Conservation (phyloP, 2,888 invertebrate genomes). For the Atethmia centrago region DNA sequence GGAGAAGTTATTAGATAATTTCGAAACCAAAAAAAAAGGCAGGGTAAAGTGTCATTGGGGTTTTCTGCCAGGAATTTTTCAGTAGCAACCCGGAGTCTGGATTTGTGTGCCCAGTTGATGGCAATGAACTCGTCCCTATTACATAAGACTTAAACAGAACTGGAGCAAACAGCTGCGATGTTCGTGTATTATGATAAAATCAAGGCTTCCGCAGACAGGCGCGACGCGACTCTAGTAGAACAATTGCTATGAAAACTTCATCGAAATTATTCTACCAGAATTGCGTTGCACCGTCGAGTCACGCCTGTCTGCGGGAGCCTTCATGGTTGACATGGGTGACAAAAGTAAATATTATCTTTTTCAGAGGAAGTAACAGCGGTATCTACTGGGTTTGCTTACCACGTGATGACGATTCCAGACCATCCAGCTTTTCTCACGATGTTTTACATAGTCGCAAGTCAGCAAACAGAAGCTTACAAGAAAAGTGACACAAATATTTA, state of each 20-base stretch:
- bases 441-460: neutral
- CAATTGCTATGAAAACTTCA: too few species aligned
- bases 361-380: neutral
- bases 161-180: neutral
- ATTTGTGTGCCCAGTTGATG: neutral
- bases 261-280: too few species aligned
- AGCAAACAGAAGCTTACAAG: neutral
- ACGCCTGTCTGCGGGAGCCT: too few species aligned
- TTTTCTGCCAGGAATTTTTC: neutral
- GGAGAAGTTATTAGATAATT: too few species aligned
- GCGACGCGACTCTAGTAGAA: too few species aligned
- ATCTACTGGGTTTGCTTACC: neutral
- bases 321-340: too few species aligned
- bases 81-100: neutral
- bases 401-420: too few species aligned
- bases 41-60: neutral
- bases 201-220: too few species aligned
- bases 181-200: neutral
- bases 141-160: too few species aligned
- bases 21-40: too few species aligned
- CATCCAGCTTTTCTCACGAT: neutral
- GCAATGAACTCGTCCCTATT: neutral
- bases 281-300: neutral
- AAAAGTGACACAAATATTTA: neutral
- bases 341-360: neutral